Conservation (phyloP, 2,113 vertebrate species). For the Pipa parva region DNA sequence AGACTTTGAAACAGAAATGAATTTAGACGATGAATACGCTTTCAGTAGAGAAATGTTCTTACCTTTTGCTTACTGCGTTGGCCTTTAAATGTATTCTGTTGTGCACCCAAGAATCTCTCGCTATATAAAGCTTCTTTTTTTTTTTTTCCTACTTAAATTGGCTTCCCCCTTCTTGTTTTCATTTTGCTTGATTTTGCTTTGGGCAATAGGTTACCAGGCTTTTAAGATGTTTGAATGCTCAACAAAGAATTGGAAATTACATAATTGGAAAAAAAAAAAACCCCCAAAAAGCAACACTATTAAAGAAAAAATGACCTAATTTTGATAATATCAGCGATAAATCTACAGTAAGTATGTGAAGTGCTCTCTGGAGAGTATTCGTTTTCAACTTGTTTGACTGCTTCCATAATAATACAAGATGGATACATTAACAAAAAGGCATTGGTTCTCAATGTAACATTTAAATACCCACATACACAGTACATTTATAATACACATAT, state of each 20-base stretch:
- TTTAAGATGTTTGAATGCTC: constrained; percentile 55
- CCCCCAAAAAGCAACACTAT: constrained; percentile 39
- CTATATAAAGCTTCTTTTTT: constrained; percentile 15
- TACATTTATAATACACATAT: no score
- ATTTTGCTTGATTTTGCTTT: constrained; percentile 45
- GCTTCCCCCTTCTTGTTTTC: constrained; percentile 10
- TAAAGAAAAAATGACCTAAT: constrained; percentile 53
- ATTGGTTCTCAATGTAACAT: no score
- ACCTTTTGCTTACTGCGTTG: constrained; percentile 33
- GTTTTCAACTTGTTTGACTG: no score
- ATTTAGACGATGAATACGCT: no score
- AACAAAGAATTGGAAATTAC: constrained; percentile 45
- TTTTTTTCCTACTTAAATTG: constrained; percentile 18
- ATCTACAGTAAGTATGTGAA: no score
- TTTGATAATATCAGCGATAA: constrained; percentile 43
- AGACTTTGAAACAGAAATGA: no score
- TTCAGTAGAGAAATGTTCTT: constrained; percentile 1
- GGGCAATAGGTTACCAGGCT: constrained; percentile 56
- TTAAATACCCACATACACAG: no score
- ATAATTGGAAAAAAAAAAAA: constrained; percentile 43
- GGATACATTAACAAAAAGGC: no score
- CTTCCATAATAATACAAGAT: no score
- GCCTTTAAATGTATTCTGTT: constrained; percentile 17
- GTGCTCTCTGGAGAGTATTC: no score
- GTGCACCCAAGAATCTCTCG: constrained; percentile 11